Base-by-base conservation (phyloP, 2,888 invertebrate species). In the Sisyra nigra region DNA sequence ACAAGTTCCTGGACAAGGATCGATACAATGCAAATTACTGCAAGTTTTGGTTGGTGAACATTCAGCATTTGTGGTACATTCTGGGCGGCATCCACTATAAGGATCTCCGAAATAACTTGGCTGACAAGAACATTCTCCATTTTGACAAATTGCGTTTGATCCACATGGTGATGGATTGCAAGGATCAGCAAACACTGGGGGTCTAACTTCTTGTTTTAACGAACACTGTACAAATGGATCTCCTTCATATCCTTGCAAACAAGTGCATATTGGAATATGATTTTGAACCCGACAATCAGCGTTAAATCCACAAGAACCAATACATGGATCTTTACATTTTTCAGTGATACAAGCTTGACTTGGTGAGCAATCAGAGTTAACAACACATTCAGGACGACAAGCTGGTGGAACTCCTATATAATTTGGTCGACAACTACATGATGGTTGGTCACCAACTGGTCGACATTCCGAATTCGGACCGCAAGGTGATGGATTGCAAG, bases 1-100 rank as follows among this genome's bases (percentile, higher is more conserved):
- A 54, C 89, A 89, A 35, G 80, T 75, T 40, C 81, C 81, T 2
- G 72, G 69, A 52, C 87, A 88, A 8, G 87, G 87, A 62, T 87
- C 77, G 40, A 72, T 68, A 56, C 87, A 88, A 62, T 79, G 82
- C 48, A 76, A 74, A 50, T 78, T 79, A 33, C 79, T 67, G 55
- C 88, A 88, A 5, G 87, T 80, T 58, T 75, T 78, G 41, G 78
- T 76, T 45, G 72, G 69, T 3, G 78, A 65, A 59, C 88, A 88
- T 58, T 87, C 86, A 3, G 81, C 76, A 49, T 80, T 86, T 49
- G 80, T 76, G 4, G 81, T 76, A 55, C 86, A 86, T 63, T 86
- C 85, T 0, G 85, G 85, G 51, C 82, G 69, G 55, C 86, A 87
- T 32, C 74, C 72, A n/a, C 77, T 76, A 46, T 62, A 62, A 34